Evolutionary conservation across 2,113 vertebrate species (phyloP).

Genomic region (Theristicus caerulescens): DNA sequence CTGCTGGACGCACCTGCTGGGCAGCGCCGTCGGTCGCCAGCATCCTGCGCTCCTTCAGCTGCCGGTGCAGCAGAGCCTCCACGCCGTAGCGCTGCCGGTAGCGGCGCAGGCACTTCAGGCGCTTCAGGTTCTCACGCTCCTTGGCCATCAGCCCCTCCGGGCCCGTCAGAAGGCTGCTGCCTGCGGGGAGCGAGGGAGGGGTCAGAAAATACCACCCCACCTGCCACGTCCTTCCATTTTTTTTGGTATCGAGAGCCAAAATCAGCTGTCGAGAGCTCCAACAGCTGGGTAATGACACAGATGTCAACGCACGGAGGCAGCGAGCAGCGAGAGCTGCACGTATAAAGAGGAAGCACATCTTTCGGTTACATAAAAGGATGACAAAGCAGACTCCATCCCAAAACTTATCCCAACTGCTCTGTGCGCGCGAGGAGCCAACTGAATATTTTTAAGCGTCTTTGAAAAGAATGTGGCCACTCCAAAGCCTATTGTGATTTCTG

Average conservation of each 20-base stretch:
- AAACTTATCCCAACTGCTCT: background rate
- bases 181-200: constrained; percentile 40
- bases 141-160: constrained; percentile 88
- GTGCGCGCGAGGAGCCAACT: fast-evolving
- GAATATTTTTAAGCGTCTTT: background rate
- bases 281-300: background rate
- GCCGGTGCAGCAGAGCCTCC: constrained; percentile 92
- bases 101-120: constrained; percentile 89
- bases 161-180: constrained; percentile 90
- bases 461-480: background rate
- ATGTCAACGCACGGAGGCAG: fast-evolving
- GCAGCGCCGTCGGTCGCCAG: constrained; percentile 82
- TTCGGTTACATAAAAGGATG: fast-evolving
- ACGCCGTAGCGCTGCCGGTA: constrained; percentile 93
- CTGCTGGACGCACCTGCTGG: constrained; percentile 77
- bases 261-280: background rate
- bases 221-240: too few species aligned
- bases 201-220: background rate
- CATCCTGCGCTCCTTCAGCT: constrained; percentile 88
- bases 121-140: constrained; percentile 90
- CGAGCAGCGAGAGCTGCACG: fast-evolving
- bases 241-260: background rate
- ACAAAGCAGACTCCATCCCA: background rate
- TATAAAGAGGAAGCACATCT: background rate
- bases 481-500: background rate